These are phyloP conservation scores for Rhinella marina DNA, from an alignment of 2,797 vertebrate genomes.

Conservation along the genomic window DNA sequence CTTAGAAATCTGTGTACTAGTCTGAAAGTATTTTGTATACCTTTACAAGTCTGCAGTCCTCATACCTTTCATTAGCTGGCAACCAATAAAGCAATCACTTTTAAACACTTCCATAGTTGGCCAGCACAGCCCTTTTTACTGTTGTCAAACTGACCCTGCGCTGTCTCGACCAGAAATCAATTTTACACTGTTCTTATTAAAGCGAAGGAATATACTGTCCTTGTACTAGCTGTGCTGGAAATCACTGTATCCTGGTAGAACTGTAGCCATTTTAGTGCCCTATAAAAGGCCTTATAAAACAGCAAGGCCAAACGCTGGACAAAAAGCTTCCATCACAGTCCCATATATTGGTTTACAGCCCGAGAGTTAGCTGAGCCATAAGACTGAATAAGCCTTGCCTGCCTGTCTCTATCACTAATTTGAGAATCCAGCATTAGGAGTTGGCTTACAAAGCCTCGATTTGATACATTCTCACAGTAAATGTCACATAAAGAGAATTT, in stretches of 20 bases:
- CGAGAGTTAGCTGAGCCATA: background rate
- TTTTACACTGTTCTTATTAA: constrained; percentile 20
- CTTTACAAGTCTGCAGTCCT: background rate
- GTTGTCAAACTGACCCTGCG: background rate
- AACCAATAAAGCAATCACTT: background rate
- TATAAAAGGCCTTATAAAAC: constrained; percentile 41
- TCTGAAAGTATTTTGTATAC: background rate
- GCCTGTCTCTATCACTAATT: constrained; percentile 44
- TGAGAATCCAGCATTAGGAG: constrained; percentile 36
- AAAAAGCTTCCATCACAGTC: background rate
- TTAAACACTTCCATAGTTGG: background rate
- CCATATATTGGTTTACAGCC: background rate
- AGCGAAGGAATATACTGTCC: background rate
- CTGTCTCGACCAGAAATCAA: background rate
- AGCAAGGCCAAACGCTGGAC: constrained; percentile 16
- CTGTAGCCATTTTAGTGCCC: background rate
- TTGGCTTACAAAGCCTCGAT: constrained; percentile 47
- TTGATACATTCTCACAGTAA: constrained; percentile 58
- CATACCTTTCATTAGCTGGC: background rate
- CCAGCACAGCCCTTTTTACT: background rate
- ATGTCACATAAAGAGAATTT: constrained; percentile 63
- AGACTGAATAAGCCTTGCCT: constrained; percentile 26
- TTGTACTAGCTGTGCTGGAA: background rate
- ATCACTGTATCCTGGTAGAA: background rate
- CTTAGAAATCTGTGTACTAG: background rate